Base-by-base conservation (phyloP, 64 coral and sea anemone species). In the Cladopsammia gracilis region DNA sequence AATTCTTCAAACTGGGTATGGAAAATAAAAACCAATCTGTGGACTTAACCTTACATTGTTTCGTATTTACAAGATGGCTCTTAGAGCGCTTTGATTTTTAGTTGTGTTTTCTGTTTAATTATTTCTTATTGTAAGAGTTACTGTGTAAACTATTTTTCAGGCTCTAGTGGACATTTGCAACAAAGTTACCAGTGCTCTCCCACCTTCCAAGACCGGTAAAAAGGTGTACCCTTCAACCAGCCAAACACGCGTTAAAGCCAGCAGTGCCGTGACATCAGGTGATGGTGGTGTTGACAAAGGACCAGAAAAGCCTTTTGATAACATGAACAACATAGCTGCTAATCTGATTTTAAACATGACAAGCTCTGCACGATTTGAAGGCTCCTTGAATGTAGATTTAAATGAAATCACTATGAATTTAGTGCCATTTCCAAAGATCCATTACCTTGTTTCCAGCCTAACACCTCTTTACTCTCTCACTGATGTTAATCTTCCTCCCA, bases 361-460 rank as follows among this genome's bases (percentile, higher is more conserved):
- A 3, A 99, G 98, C 70, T 99, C 94, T 6, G 92, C 98, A 24
- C 71, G 98, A 50, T 99, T 99, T 86, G 98, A 99, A 59, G 98
- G 98, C 46, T 99, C 98, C 64, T 76, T 99, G 22, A 99, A 99
- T 92, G 92, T 99, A 0, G 98, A 99, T 80, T 94, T 99, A 25
- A 99, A 99, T 94, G 98, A 99, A 96, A 99, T 99, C 34, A 99
- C 98, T 2, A 99, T 99, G 98, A 99, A 99, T 68, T 72, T 99
- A 6, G 98, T 99, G 0, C 98, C 98, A 64, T 99, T 99, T 77
- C 98, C 98, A 62, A 96, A 92, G 91, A 89, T 99, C 10, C 98
- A 99, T 48, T 99, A 99, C 46, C 85, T 99, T 56, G 94, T 99
- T 25, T 99, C 98, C 52, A 99, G 98, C 88, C 88, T 90, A 44